A percentile compares a stretch with the other conserved stretches of the same genome.
Conservation (phyloP, 1,140 invertebrate species). For the Drosophila chauvacae region DNA sequence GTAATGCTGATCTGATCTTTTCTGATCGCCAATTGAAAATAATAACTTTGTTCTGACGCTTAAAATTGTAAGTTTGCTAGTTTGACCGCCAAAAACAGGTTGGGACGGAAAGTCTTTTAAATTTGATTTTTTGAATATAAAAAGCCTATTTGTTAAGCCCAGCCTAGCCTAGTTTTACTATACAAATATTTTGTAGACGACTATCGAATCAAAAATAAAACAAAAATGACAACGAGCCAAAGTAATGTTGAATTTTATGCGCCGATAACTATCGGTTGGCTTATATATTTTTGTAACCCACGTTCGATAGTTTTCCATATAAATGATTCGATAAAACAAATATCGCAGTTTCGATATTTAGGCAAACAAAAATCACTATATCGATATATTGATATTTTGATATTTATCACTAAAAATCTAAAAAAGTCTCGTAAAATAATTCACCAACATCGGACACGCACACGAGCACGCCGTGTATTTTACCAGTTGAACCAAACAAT, state of each 20-base stretch:
- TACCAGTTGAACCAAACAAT: constrained; percentile 26
- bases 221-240: not conserved
- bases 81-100: constrained; percentile 25
- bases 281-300: too few species aligned
- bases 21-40: not conserved
- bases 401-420: too few species aligned
- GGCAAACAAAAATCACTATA: too few species aligned
- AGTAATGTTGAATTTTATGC: constrained; percentile 11
- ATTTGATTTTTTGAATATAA: constrained; percentile 7
- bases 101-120: constrained; percentile 11
- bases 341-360: too few species aligned
- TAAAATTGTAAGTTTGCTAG: constrained; percentile 27
- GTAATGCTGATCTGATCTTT: constrained; percentile 23
- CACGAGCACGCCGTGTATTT: constrained; percentile 31
- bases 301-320: too few species aligned
- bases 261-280: too few species aligned
- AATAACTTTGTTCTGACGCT: constrained; percentile 6
- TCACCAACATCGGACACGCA: constrained; percentile 34
- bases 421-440: constrained; percentile 10
- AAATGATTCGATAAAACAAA: too few species aligned
- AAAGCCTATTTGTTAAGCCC: constrained; percentile 11
- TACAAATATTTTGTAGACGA: constrained; percentile 29
- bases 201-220: constrained; percentile 41
- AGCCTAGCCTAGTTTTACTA: constrained; percentile 24
- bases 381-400: too few species aligned